Evolutionary conservation across 1,140 invertebrate species (phyloP).

Genomic region (Tetragonula clypearis): DNA sequence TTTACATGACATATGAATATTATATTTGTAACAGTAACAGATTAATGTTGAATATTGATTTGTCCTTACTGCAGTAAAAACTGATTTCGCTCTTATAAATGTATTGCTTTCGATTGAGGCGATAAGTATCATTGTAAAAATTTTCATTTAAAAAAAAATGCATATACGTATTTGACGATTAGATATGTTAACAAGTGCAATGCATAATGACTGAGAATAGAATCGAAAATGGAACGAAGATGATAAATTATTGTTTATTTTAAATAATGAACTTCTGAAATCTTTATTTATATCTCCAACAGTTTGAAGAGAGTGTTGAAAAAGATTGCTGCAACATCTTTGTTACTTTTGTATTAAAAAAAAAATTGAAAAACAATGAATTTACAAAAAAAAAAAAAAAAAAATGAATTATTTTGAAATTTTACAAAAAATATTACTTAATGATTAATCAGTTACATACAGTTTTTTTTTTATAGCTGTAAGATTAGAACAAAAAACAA

Average conservation of each 20-base stretch:
- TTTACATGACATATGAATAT: conserved; percentile 32
- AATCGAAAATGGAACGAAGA: conserved; percentile 10
- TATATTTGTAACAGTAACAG: conserved; percentile 18
- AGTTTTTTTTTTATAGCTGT: conserved; percentile 15
- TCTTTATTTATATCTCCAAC: conserved; percentile 24
- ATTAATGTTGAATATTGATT: conserved; percentile 38
- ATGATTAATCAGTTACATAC: conserved; percentile 8
- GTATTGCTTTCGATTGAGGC: conserved; percentile 13
- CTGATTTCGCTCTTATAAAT: conserved; percentile 6
- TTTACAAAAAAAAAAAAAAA: not conserved
- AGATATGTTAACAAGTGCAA: conserved; percentile 41
- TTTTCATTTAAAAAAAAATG: not conserved
- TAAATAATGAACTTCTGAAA: not conserved
- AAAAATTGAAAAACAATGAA: conserved; percentile 30
- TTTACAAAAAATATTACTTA: not conserved
- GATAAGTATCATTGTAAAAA: not conserved
- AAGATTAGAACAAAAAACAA: conserved; percentile 24
- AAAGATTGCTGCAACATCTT: conserved; percentile 40
- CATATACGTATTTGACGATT: not conserved
- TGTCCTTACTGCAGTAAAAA: conserved; percentile 39
- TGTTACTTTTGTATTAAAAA: conserved; percentile 65
- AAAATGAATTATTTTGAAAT: conserved; percentile 5
- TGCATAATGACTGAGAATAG: conserved; percentile 49
- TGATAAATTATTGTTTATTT: conserved; percentile 19
- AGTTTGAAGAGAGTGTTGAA: conserved; percentile 24